Conservation (phyloP, 2,888 invertebrate genomes). For the Pardosa pseudoannulata region DNA sequence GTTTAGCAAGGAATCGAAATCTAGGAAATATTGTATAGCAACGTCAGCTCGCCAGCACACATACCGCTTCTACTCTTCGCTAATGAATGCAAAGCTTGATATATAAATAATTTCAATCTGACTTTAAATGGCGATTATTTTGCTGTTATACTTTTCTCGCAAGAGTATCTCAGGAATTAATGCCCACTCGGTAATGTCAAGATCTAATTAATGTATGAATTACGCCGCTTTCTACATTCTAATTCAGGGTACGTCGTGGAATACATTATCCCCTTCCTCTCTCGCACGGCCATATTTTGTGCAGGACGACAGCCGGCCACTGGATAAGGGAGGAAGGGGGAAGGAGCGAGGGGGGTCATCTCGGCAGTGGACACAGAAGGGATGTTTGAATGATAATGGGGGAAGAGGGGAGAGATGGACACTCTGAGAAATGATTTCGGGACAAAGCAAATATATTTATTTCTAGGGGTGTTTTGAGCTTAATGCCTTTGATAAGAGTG, state of each 20-base stretch:
- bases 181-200: not conserved
- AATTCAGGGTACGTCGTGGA: not conserved
- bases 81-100: not conserved
- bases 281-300: not conserved
- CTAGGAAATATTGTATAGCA: too few species aligned
- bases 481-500: not conserved
- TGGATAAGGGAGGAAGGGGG: not conserved
- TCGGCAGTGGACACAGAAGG: not conserved
- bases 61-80: too few species aligned
- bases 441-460: slow-evolving; percentile 1
- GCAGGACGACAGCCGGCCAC: not conserved
- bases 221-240: slow-evolving; percentile 6
- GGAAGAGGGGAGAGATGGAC: not conserved
- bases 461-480: not conserved
- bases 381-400: not conserved
- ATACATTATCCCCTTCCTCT: slow-evolving; percentile 3
- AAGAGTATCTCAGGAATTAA: not conserved
- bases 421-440: not conserved
- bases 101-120: not conserved
- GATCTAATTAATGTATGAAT: slow-evolving; percentile 17
- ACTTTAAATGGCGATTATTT: slow-evolving; percentile 4
- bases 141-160: not conserved
- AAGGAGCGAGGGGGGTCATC: not conserved
- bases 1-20: too few species aligned
- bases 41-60: too few species aligned